Evolutionary conservation across 2,113 vertebrate species (phyloP).

Genomic region (Hiodon alosoides): DNA sequence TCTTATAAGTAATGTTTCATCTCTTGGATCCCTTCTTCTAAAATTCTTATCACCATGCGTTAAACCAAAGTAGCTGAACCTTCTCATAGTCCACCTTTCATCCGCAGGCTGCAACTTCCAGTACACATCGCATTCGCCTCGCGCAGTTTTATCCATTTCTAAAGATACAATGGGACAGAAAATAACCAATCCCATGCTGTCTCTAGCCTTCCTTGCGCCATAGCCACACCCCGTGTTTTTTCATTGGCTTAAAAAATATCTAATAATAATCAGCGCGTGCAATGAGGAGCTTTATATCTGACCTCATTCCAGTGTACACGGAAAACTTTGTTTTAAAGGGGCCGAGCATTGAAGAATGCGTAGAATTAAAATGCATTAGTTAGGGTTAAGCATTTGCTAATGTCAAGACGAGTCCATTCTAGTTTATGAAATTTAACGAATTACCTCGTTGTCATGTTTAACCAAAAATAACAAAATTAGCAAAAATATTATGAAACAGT

Average conservation of each 20-base stretch:
- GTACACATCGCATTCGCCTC: slow-evolving; percentile 73
- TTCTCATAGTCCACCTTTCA: slow-evolving; percentile 68
- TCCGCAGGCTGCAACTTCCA: slow-evolving; percentile 71
- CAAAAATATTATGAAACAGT: no score
- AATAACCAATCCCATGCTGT: slow-evolving; percentile 76
- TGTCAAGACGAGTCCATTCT: slow-evolving; percentile 13
- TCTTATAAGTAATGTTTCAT: slow-evolving; percentile 54
- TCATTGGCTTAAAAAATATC: slow-evolving; percentile 79
- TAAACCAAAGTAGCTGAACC: slow-evolving; percentile 61
- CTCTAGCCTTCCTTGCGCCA: slow-evolving; percentile 73
- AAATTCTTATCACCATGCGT: slow-evolving; percentile 65
- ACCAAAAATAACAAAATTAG: not conserved
- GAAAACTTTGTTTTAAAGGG: slow-evolving; percentile 69
- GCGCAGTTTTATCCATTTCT: slow-evolving; percentile 76
- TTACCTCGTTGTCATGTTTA: not conserved
- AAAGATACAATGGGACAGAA: slow-evolving; percentile 35
- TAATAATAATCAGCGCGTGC: slow-evolving; percentile 91
- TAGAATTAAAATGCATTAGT: slow-evolving; percentile 45
- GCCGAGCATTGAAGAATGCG: slow-evolving; percentile 32
- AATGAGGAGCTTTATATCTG: slow-evolving; percentile 92
- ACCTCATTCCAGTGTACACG: slow-evolving; percentile 95
- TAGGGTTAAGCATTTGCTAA: slow-evolving; percentile 33
- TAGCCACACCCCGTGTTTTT: slow-evolving; percentile 61
- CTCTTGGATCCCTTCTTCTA: slow-evolving; percentile 56
- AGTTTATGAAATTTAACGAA: slow-evolving; percentile 14